phyloP scores from a whole-genome alignment of 2,888 invertebrate genomes.

The Parelbella ahira region DNA sequence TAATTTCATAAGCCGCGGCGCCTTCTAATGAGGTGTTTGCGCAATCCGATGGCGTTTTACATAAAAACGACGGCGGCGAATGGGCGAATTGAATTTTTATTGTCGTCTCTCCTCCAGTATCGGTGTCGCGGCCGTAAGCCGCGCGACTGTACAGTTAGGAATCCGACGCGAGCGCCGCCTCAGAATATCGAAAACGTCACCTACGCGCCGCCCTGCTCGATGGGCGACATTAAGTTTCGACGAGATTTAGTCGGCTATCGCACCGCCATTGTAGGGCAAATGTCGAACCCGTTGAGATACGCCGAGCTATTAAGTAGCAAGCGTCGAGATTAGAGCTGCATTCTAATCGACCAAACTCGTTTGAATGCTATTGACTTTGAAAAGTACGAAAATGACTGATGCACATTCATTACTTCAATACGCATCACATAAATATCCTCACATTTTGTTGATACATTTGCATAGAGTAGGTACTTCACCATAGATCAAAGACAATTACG shows the following conservation, averaged over 20 bases:
- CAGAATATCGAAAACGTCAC: constrained; percentile 35
- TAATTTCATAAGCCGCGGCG: constrained; percentile 50
- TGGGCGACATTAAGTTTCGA: constrained; percentile 24
- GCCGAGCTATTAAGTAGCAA: constrained; percentile 6
- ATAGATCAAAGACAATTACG: no score
- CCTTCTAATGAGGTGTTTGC: constrained; percentile 35
- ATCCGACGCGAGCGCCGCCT: constrained; percentile 44
- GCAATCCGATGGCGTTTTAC: constrained; percentile 37
- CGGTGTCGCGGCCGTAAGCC: constrained; percentile 43
- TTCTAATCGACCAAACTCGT: constrained; percentile 15
- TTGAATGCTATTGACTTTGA: constrained; percentile 2
- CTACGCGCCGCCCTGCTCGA: constrained; percentile 44
- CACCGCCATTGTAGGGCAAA: constrained; percentile 15
- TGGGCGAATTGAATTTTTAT: constrained; percentile 50
- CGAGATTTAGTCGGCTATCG: constrained; percentile 10
- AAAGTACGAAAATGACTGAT: constrained; percentile 3
- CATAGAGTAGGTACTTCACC: no score
- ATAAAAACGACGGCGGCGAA: constrained; percentile 43
- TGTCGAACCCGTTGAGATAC: constrained; percentile 16
- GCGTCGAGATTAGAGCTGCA: constrained; percentile 16
- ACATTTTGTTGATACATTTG: no score
- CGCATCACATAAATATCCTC: no score
- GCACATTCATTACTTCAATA: no score
- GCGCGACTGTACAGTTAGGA: constrained; percentile 59
- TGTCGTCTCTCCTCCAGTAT: constrained; percentile 34